These are phyloP conservation scores for Zygogramma bicolorata DNA, from an alignment of 2,888 invertebrate species.

Conservation along the genomic window DNA sequence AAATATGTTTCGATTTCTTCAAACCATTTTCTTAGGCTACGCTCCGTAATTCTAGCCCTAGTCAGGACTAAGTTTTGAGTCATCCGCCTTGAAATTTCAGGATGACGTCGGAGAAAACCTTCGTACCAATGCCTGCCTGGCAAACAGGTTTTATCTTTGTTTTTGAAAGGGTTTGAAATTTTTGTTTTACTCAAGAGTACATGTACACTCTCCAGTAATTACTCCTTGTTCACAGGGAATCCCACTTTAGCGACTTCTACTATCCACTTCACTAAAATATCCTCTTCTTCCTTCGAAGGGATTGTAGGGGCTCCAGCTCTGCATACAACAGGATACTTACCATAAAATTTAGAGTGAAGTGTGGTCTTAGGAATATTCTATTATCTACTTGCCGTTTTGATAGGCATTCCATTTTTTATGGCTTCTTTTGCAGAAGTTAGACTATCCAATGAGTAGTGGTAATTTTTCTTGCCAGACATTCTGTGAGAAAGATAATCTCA, in stretches of 20 bases:
- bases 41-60: conserved; percentile 33
- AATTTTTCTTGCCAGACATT: conserved; percentile 3
- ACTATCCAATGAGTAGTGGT: background rate
- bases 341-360: conserved; percentile 19
- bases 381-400: no score
- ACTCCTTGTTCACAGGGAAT: no score
- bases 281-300: conserved; percentile 26
- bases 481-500: background rate
- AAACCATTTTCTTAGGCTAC: conserved; percentile 16
- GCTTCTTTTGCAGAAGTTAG: no score
- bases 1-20: conserved; percentile 23
- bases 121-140: no score
- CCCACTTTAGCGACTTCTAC: no score
- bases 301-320: conserved; percentile 20
- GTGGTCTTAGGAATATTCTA: conserved; percentile 17
- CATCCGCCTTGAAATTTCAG: conserved; percentile 50
- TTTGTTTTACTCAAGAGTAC: no score
- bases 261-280: no score
- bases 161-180: conserved; percentile 54
- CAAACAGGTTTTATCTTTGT: no score
- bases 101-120: no score
- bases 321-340: conserved; percentile 17
- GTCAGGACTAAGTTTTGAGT: conserved; percentile 52
- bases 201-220: no score
- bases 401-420: no score